These are phyloP conservation scores for Cantharis flavilabris DNA, from an alignment of 2,888 invertebrate species.

Conservation along the genomic window DNA sequence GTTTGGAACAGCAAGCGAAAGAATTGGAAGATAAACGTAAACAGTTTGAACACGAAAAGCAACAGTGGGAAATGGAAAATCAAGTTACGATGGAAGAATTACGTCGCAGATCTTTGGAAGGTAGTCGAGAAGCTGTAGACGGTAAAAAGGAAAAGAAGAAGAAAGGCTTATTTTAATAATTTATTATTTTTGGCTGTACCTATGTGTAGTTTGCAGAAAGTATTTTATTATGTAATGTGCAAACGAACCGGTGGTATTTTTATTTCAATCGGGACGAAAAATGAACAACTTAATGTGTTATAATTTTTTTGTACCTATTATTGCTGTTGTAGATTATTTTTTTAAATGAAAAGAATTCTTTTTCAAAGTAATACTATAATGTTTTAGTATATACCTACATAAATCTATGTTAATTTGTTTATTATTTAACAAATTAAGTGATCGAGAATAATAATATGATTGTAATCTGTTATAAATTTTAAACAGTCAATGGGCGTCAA, in stretches of 20 bases:
- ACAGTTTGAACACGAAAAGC: slow-evolving; percentile 83
- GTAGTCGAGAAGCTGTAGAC: slow-evolving; percentile 86
- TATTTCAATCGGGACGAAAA: neutral
- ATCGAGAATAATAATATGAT: slow-evolving; percentile 9
- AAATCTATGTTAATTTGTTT: slow-evolving; percentile 25
- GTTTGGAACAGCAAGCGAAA: slow-evolving; percentile 81
- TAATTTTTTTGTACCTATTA: slow-evolving; percentile 5
- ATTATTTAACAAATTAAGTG: slow-evolving; percentile 32
- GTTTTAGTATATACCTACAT: neutral
- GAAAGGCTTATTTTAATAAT: slow-evolving; percentile 82
- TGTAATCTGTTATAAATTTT: neutral
- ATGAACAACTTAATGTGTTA: slow-evolving; percentile 12
- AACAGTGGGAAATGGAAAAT: slow-evolving; percentile 88
- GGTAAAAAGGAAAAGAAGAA: slow-evolving; percentile 90
- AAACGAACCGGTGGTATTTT: neutral
- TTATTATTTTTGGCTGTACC: neutral
- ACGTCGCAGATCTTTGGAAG: slow-evolving; percentile 84
- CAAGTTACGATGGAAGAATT: slow-evolving; percentile 89
- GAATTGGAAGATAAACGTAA: slow-evolving; percentile 89
- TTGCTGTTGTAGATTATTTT: slow-evolving; percentile 17
- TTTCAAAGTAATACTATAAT: neutral
- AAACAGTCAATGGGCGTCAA: slow-evolving; percentile 18
- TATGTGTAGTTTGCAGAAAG: slow-evolving; percentile 14
- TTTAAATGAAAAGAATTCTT: slow-evolving; percentile 5
- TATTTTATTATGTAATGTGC: slow-evolving; percentile 9